phyloP scores from a whole-genome alignment of 1,140 invertebrate species.

The Pachypsylla venusta region DNA sequence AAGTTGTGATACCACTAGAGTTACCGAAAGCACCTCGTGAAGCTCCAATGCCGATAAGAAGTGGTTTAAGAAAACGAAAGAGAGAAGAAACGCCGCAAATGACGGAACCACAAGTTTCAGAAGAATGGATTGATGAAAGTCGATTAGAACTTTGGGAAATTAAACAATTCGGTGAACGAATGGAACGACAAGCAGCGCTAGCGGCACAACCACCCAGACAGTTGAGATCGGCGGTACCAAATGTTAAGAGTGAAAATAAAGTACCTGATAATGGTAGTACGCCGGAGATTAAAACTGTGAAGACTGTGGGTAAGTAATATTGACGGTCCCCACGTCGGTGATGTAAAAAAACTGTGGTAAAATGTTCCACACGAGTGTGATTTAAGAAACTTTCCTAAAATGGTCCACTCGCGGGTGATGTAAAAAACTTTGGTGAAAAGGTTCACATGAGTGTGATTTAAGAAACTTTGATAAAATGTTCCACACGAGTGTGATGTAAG shows the following conservation, averaged over 20 bases:
- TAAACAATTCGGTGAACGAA: conserved; percentile 72
- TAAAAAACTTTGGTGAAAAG: too few species aligned
- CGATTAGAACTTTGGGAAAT: conserved; percentile 95
- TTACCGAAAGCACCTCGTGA: conserved; percentile 84
- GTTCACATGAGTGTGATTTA: too few species aligned
- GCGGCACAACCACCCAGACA: background rate
- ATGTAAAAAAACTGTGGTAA: too few species aligned
- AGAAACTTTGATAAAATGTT: too few species aligned
- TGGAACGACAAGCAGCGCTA: background rate
- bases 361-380: too few species aligned
- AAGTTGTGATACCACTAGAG: conserved; percentile 88
- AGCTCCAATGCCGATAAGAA: conserved; percentile 74
- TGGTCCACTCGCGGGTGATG: too few species aligned
- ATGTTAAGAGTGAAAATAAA: background rate
- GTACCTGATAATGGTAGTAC: conserved; percentile 39
- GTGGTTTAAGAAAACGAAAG: conserved; percentile 81
- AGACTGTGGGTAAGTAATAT: too few species aligned
- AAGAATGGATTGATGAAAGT: conserved; percentile 93
- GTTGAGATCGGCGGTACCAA: background rate
- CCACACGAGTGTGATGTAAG: too few species aligned
- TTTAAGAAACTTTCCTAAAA: too few species aligned
- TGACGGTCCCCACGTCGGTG: too few species aligned
- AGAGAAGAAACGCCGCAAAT: conserved; percentile 76
- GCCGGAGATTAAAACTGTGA: conserved; percentile 45
- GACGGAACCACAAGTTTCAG: conserved; percentile 75